These are phyloP conservation scores for Atrichornis clamosus DNA, from an alignment of 2,113 vertebrate species.

Conservation along the genomic window DNA sequence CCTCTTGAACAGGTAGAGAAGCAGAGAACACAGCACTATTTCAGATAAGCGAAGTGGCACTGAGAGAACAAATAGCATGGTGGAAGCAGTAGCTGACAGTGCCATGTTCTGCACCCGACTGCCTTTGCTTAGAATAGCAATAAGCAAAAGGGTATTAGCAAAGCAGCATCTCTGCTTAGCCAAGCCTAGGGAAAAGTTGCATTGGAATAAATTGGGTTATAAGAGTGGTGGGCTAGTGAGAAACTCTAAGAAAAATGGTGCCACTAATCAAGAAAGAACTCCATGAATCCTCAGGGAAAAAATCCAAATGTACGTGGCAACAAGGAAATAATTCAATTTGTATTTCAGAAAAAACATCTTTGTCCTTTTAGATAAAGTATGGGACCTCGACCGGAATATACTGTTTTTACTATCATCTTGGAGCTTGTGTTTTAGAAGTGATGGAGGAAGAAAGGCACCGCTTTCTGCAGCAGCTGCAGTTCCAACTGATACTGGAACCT, in stretches of 20 bases:
- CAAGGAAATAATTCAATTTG: not conserved
- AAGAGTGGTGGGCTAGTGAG: not conserved
- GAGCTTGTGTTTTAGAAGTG: not conserved
- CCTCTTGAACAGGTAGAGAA: not conserved
- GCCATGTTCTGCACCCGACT: not conserved
- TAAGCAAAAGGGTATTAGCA: not conserved
- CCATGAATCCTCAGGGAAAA: not conserved
- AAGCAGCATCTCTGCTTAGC: not conserved
- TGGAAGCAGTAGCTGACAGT: not conserved
- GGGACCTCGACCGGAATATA: not conserved
- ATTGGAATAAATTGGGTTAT: not conserved
- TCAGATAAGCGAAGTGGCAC: fast-evolving
- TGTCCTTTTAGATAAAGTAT: not conserved
- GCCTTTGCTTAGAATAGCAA: not conserved
- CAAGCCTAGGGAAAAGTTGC: not conserved
- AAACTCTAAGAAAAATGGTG: not conserved
- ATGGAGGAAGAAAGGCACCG: not conserved
- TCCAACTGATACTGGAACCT: not conserved
- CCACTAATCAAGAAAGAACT: not conserved
- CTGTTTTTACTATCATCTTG: not conserved
- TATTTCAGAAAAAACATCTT: not conserved
- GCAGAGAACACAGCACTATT: not conserved
- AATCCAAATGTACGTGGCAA: not conserved
- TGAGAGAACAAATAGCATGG: fast-evolving
- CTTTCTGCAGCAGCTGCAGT: not conserved